Evolutionary conservation across 2,888 invertebrate genomes (phyloP).

Genomic region (Linnaemya vulpina): DNA sequence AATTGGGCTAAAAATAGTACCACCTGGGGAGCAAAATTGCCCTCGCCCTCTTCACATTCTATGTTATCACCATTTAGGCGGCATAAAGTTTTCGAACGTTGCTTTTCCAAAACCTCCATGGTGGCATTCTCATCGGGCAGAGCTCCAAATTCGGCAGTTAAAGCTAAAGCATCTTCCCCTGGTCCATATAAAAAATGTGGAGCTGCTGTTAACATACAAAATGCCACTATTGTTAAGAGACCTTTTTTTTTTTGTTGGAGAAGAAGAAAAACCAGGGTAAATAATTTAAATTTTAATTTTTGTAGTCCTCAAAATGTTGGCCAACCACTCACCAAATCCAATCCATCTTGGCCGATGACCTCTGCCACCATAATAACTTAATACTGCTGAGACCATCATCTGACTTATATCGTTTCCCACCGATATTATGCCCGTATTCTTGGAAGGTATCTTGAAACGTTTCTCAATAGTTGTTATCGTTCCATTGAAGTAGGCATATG

Average conservation of each 20-base stretch:
- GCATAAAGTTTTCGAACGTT: constrained; percentile 85
- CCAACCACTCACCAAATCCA: constrained; percentile 83
- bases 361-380: constrained; percentile 88
- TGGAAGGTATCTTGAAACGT: constrained; percentile 88
- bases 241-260: constrained; percentile 76
- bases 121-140: constrained; percentile 83
- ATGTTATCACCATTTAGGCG: constrained; percentile 80
- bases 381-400: constrained; percentile 86
- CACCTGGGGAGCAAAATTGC: constrained; percentile 86
- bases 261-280: not conserved
- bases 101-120: constrained; percentile 83
- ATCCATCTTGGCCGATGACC: constrained; percentile 90
- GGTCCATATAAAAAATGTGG: constrained; percentile 89
- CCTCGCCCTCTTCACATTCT: constrained; percentile 84
- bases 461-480: constrained; percentile 89
- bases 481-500: constrained; percentile 89
- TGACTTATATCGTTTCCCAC: constrained; percentile 90
- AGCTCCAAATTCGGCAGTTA: constrained; percentile 86
- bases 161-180: constrained; percentile 86
- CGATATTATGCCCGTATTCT: constrained; percentile 88
- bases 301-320: no score
- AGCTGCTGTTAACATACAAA: constrained; percentile 87
- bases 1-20: constrained; percentile 88
- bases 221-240: constrained; percentile 85
- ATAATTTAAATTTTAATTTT: not conserved